Conservation (phyloP, 1,140 invertebrate species). For the Bradysia coprophila region DNA sequence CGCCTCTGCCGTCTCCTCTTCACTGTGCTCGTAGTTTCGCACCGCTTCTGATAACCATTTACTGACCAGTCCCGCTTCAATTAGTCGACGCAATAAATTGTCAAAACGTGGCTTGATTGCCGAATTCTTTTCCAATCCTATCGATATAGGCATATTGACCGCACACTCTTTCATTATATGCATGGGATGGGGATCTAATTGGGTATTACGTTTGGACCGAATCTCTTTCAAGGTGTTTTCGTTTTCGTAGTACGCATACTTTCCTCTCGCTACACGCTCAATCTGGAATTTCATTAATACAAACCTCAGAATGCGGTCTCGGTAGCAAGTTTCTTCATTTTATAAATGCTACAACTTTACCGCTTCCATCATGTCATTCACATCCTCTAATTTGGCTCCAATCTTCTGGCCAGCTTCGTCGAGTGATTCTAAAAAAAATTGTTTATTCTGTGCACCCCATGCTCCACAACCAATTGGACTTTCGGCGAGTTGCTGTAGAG, state of each 20-base stretch:
- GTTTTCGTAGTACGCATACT: slow-evolving; percentile 64
- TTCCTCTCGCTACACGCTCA: slow-evolving; percentile 40
- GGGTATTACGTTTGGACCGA: slow-evolving; percentile 32
- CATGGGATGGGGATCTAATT: slow-evolving; percentile 31
- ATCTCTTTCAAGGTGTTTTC: slow-evolving; percentile 45
- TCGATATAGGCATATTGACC: slow-evolving; percentile 57
- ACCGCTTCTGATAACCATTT: slow-evolving; percentile 65
- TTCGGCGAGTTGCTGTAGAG: slow-evolving; percentile 40
- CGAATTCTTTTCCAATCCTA: slow-evolving; percentile 64
- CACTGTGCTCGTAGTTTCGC: slow-evolving; percentile 24
- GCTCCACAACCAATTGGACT: slow-evolving; percentile 42
- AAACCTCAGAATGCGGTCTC: too few relatives aligned
- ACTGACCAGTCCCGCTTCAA: slow-evolving; percentile 53
- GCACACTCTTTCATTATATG: slow-evolving; percentile 67
- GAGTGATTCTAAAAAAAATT: slow-evolving; percentile 44
- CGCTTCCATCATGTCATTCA: slow-evolving; percentile 30
- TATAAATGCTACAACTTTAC: slow-evolving; percentile 16
- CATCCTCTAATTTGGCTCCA: slow-evolving; percentile 40
- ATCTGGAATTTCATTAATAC: too few relatives aligned
- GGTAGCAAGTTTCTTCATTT: too few relatives aligned
- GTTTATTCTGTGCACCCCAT: slow-evolving; percentile 44
- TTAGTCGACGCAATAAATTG: slow-evolving; percentile 37
- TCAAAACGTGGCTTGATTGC: slow-evolving; percentile 52
- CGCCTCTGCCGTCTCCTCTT: slow-evolving; percentile 32
- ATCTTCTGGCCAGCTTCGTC: slow-evolving; percentile 44